Evolutionary conservation across 2,888 invertebrate genomes (phyloP), one percentile per base, ranked within the genome.

Genomic region (Bellardia bayeri): DNA sequence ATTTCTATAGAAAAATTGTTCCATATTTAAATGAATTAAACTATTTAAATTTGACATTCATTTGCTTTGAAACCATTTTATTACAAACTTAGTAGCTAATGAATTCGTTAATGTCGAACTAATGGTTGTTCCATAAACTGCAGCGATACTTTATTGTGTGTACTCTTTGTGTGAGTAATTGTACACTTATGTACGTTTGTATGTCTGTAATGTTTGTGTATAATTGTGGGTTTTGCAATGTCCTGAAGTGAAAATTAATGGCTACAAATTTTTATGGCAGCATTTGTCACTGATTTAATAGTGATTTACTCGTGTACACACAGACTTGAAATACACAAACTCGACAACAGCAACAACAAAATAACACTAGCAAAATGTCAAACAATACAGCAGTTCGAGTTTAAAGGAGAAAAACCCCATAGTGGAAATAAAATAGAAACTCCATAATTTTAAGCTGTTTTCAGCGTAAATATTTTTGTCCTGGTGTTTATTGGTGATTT

Each of bases 251-350:
- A 84, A 89, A 87, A 89, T 87, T 84, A 88, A 89, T 87, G 87
- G 87, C 75, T 84, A 87, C 88, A 89, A 82, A 88, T 89, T 89
- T 87, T 88, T 88, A 88, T 87, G 85, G 84, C 84, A 76, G 86
- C 86, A 86, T 89, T 89, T 89, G 89, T 88, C 88, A 89, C 88
- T 72, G 87, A 88, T 88, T 88, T 87, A 84, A 88, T 86, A 76
- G 85, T 86, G 87, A 88, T 88, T 88, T 85, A 82, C 85, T 80
- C 82, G 68, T 82, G 66, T 63, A 61, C 72, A 82, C 81, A 79
- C 78, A 66, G 51, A 63, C 75, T 64, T 51, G 14, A 42, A 42
- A 30, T 14, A 42, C 16, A 80, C 14, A 11, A 13, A 30, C 40
- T 61, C 23, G 66, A 23, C 9, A 37, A 23, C 30, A 42, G 45